phyloP scores from a whole-genome alignment of 2,113 vertebrate genomes.

The Prolemur simus region DNA sequence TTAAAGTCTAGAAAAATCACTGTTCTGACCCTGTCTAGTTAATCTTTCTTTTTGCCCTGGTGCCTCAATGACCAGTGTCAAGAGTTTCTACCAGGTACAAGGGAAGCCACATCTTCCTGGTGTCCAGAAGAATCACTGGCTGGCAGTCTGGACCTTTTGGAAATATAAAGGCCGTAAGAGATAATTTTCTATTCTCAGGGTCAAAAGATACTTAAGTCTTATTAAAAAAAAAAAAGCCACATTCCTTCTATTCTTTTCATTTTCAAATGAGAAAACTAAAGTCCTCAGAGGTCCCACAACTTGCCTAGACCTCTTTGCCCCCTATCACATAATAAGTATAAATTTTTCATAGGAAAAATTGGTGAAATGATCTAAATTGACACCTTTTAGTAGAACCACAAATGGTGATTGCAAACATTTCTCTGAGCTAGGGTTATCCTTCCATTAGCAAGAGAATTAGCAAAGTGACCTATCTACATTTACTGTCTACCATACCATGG shows the following conservation, averaged over 20 bases:
- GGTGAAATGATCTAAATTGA: background rate
- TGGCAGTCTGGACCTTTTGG: background rate
- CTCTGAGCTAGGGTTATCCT: background rate
- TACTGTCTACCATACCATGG: background rate
- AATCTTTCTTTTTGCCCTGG: background rate
- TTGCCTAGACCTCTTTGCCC: background rate
- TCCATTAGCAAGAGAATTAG: background rate
- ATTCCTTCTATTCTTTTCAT: slow-evolving; percentile 6
- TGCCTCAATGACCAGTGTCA: background rate
- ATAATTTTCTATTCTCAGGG: background rate
- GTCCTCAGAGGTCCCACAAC: background rate
- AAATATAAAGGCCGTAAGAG: background rate
- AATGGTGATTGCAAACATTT: background rate
- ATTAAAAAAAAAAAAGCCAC: background rate
- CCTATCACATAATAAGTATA: background rate
- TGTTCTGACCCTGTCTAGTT: background rate
- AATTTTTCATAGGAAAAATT: background rate
- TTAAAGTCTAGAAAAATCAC: background rate
- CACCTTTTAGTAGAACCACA: background rate
- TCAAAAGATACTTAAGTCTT: background rate
- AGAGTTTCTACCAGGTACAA: background rate
- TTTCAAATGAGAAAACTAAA: background rate
- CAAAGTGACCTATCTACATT: background rate
- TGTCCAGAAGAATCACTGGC: background rate
- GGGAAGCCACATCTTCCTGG: background rate